Evolutionary conservation across 1,140 invertebrate genomes (phyloP).

Genomic region (Penaeus vannamei): DNA sequence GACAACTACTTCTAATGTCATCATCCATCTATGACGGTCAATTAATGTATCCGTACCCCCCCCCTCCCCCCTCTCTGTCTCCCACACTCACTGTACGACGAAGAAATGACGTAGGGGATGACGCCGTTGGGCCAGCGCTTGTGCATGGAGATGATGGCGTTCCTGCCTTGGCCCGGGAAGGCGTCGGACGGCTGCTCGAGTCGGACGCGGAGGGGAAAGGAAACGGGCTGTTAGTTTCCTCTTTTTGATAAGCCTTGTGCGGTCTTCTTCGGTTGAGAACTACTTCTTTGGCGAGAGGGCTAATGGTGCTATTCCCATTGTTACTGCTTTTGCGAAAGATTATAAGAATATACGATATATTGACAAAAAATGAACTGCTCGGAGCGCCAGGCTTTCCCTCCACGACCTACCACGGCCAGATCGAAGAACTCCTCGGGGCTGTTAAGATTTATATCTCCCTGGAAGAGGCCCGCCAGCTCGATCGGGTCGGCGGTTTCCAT

Average conservation of each 20-base stretch:
- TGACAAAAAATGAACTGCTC: too few relatives aligned
- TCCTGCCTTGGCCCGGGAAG: constrained; percentile 40
- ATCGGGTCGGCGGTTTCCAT: constrained; percentile 68
- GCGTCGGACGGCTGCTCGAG: constrained; percentile 1
- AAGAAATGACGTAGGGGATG: constrained; percentile 72
- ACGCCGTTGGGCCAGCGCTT: constrained; percentile 70
- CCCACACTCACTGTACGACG: constrained; percentile 69
- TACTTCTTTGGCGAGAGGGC: too few relatives aligned
- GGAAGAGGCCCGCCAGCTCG: constrained; percentile 70
- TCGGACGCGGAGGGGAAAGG: background rate
- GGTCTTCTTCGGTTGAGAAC: too few relatives aligned
- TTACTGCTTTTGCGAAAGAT: too few relatives aligned
- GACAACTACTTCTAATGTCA: too few relatives aligned
- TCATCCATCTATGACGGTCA: too few relatives aligned
- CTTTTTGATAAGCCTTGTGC: too few relatives aligned
- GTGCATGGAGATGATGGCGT: constrained; percentile 69
- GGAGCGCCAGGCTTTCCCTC: background rate
- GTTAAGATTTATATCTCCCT: constrained; percentile 70
- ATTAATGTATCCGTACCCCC: too few relatives aligned
- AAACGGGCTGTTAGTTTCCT: background rate
- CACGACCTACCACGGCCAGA: background rate
- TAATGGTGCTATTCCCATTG: too few relatives aligned
- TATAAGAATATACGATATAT: too few relatives aligned
- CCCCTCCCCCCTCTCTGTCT: background rate
- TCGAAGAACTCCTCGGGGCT: background rate